Evolutionary conservation across 2,113 vertebrate species (phyloP), one percentile per base, ranked within the genome.

Genomic region (Serilophus lunatus): DNA sequence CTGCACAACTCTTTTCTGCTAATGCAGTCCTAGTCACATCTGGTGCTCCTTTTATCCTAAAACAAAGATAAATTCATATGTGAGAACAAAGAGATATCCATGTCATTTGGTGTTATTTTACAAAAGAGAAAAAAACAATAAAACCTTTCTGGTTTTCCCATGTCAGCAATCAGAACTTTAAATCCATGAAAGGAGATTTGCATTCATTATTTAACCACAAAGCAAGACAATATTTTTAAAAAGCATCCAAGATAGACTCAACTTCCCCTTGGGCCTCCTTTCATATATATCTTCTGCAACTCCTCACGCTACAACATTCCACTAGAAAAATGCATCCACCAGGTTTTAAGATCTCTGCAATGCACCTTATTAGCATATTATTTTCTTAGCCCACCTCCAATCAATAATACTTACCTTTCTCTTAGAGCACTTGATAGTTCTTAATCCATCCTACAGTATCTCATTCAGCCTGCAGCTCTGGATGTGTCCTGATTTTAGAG

Each of bases 371-470:
- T 94, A 94, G 77, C 95, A 95, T 95, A 85, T 92, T 95, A 96
- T 94, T 97, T 97, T 95, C 79, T 40, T 95, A 82, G 90, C 79
- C 95, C 92, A 82, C 95, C 92, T 51, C 95, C 93, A 93, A 92
- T 96, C 96, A 96, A 92, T 97, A 96, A 95, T 97, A 96, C 96
- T 97, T 97, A 97, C 90, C 76, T 96, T 97, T 95, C 82, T 93
- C 60, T 60, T 92, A 82, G 13, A 96, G 88, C 36, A 75, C 75
- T 92, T 96, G 57, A 95, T 95, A 91, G 89, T 86, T 97, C 79
- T 96, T 97, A 97, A 97, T 97, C 95, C 96, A 94, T 44, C 56
- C 94, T 82, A 44, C 79, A 78, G 88, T 95, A 95, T 94, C 82
- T 91, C 47, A 28, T 77, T 69, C 84, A 90, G 86, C 79, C 96